Conservation (phyloP, 2,113 vertebrate species). For the Caloenas nicobarica region DNA sequence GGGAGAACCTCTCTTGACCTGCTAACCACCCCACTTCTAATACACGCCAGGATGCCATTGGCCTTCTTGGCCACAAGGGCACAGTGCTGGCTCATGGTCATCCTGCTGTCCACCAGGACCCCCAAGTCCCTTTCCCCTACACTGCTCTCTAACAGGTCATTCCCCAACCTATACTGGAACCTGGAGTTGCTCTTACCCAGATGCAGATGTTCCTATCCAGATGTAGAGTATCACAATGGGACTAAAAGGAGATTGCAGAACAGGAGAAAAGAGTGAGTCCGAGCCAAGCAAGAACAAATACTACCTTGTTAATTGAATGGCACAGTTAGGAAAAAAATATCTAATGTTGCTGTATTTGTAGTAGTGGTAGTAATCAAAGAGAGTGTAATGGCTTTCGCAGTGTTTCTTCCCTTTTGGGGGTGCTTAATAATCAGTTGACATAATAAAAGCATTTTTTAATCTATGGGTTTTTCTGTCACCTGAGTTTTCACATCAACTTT, state of each 20-base stretch:
- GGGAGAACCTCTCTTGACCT: too few species aligned
- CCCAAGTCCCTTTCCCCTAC: too few species aligned
- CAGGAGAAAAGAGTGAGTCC: not conserved
- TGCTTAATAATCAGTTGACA: not conserved
- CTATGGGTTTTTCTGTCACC: not conserved
- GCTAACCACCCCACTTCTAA: too few species aligned
- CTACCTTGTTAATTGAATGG: not conserved
- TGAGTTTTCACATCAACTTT: not conserved
- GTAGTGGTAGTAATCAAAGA: not conserved
- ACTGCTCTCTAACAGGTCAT: too few species aligned
- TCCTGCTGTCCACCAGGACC: too few species aligned
- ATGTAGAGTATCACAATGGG: not conserved
- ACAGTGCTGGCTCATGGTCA: too few species aligned
- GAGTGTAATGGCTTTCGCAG: not conserved
- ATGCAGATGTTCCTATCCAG: too few species aligned
- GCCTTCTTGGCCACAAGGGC: too few species aligned
- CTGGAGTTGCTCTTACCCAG: too few species aligned
- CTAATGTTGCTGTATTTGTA: not conserved
- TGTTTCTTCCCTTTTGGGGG: not conserved
- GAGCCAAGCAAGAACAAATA: not conserved
- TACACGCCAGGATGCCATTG: too few species aligned
- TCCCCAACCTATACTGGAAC: too few species aligned
- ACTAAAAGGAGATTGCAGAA: not conserved
- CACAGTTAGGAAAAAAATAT: not conserved
- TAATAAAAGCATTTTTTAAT: not conserved